Conservation (phyloP, 2,797 vertebrate species). For the Oreochromis grahami region DNA sequence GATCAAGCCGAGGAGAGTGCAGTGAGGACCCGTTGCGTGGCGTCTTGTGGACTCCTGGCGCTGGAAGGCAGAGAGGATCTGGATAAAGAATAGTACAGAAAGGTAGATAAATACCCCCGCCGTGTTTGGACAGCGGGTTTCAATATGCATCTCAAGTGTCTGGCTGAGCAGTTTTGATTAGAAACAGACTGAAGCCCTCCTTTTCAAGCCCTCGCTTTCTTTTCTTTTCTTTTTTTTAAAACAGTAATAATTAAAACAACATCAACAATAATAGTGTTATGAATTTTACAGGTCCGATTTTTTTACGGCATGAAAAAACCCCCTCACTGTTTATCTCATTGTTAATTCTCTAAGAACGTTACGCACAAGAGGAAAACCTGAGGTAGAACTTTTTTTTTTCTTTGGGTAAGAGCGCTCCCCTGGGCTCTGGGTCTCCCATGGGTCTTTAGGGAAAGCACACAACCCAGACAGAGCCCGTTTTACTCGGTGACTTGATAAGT, state of each 20-base stretch:
- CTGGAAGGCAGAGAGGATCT: constrained; percentile 79
- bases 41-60: constrained; percentile 91
- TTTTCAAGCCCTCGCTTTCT: not conserved
- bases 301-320: not conserved
- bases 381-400: constrained; percentile 37
- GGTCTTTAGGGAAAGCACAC: constrained; percentile 80
- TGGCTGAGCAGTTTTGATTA: constrained; percentile 38
- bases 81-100: constrained; percentile 55
- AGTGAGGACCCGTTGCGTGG: constrained; percentile 91
- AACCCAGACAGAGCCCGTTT: constrained; percentile 76
- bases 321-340: not conserved
- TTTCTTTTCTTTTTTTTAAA: not conserved
- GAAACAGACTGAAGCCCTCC: constrained; percentile 30
- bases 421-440: constrained; percentile 68
- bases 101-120: constrained; percentile 59
- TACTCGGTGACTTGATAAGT: constrained; percentile 83
- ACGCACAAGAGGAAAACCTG: not conserved
- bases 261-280: constrained; percentile 2
- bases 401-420: constrained; percentile 69
- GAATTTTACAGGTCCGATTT: not conserved
- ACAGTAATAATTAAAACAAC: not conserved
- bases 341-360: not conserved
- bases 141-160: constrained; percentile 61
- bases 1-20: constrained; percentile 94
- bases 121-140: constrained; percentile 68